A percentile compares a stretch with the other conserved stretches of the same genome.
These are phyloP conservation scores for Xiphorhynchus erythropygius DNA, from an alignment of 2,797 vertebrate genomes.

Conservation along the genomic window DNA sequence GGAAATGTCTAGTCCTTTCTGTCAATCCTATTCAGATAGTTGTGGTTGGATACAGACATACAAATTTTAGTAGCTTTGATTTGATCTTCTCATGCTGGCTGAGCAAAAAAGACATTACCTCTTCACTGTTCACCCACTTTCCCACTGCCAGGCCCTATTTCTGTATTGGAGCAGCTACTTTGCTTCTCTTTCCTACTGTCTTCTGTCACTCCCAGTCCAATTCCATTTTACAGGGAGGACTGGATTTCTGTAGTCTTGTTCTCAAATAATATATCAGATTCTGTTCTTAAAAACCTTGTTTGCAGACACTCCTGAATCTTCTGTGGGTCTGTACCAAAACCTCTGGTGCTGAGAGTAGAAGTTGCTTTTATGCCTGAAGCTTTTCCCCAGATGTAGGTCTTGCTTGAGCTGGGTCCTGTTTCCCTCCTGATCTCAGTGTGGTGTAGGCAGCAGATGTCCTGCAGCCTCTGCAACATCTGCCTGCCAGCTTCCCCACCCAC, in stretches of 20 bases:
- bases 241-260: background rate
- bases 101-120: background rate
- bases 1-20: background rate
- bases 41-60: fast-evolving
- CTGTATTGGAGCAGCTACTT: background rate
- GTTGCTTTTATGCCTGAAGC: background rate
- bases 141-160: background rate
- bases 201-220: background rate
- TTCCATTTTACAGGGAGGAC: background rate
- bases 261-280: background rate
- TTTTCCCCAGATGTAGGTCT: background rate
- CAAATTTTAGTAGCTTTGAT: background rate
- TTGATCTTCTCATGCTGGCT: background rate
- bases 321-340: background rate
- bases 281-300: background rate
- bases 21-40: background rate
- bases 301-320: background rate
- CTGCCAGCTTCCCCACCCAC: fast-evolving
- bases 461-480: background rate
- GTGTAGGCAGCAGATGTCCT: background rate
- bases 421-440: background rate
- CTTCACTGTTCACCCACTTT: background rate
- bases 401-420: background rate
- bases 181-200: background rate
- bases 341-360: background rate